These are phyloP conservation scores for Enteromius treurensis DNA, from an alignment of 2,797 vertebrate species.

Conservation along the genomic window DNA sequence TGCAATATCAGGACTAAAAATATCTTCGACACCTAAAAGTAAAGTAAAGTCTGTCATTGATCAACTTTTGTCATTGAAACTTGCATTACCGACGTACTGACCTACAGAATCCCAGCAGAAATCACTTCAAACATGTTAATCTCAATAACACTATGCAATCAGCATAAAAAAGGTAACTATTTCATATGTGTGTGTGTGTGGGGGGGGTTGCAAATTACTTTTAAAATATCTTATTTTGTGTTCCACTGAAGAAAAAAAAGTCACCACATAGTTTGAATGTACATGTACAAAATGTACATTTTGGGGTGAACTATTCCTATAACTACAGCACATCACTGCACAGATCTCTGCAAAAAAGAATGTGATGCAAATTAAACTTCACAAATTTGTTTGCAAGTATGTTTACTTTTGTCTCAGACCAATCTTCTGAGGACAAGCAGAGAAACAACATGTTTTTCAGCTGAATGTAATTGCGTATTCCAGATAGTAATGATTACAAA, in stretches of 20 bases:
- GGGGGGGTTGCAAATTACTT: too few species aligned
- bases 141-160: background rate
- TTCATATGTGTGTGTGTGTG: background rate
- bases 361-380: background rate
- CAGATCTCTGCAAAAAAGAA: slow-evolving; percentile 3
- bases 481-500: slow-evolving; percentile 2
- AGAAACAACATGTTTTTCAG: background rate
- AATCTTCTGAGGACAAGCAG: slow-evolving; percentile 14
- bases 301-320: background rate
- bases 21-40: slow-evolving; percentile 13
- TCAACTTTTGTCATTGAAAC: background rate
- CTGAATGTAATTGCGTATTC: background rate
- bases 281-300: background rate
- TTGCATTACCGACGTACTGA: background rate
- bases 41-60: slow-evolving; percentile 11
- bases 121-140: background rate
- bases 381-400: background rate
- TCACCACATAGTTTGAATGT: background rate
- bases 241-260: background rate
- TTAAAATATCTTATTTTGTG: background rate
- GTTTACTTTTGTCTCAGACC: background rate
- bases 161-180: background rate
- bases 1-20: background rate
- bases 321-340: background rate
- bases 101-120: background rate